Evolutionary conservation across 2,113 vertebrate genomes (phyloP).

Genomic region (Podilymbus podiceps): DNA sequence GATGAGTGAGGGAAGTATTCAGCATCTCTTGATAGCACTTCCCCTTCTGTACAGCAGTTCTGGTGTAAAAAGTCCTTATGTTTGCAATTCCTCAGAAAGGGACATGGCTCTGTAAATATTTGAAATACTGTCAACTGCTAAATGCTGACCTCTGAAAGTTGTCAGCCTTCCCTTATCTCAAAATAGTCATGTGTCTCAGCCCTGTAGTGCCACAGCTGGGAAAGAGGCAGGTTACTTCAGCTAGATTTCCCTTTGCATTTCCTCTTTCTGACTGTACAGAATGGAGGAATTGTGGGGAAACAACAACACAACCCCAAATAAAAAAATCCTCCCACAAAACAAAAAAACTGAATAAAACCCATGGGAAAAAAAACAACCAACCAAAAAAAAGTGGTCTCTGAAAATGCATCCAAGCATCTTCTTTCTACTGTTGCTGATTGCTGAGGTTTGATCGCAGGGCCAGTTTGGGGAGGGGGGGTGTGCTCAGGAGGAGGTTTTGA

Average conservation of each 20-base stretch:
- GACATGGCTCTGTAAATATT: neutral
- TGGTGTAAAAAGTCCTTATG: neutral
- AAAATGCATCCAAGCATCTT: neutral
- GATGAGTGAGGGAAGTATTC: neutral
- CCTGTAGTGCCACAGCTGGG: neutral
- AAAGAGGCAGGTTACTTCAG: neutral
- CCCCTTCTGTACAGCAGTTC: neutral
- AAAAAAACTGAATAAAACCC: too few relatives aligned
- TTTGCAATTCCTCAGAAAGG: neutral
- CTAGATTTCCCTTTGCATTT: neutral
- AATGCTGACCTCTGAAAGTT: neutral
- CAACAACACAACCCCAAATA: too few relatives aligned
- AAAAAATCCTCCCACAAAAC: too few relatives aligned
- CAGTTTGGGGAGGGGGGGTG: too few relatives aligned
- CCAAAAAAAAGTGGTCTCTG: neutral
- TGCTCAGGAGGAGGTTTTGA: neutral
- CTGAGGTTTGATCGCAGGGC: neutral
- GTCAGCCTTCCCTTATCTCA: neutral
- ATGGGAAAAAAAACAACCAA: too few relatives aligned
- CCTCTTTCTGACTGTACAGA: neutral
- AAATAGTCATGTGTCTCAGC: neutral
- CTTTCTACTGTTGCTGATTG: neutral
- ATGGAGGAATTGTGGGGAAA: neutral
- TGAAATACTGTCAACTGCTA: neutral
- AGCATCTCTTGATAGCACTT: neutral